These are phyloP conservation scores for Chironex yamaguchii DNA, from an alignment of 30 jellyfish, hydroid and myxozoan species.

Conservation along the genomic window DNA sequence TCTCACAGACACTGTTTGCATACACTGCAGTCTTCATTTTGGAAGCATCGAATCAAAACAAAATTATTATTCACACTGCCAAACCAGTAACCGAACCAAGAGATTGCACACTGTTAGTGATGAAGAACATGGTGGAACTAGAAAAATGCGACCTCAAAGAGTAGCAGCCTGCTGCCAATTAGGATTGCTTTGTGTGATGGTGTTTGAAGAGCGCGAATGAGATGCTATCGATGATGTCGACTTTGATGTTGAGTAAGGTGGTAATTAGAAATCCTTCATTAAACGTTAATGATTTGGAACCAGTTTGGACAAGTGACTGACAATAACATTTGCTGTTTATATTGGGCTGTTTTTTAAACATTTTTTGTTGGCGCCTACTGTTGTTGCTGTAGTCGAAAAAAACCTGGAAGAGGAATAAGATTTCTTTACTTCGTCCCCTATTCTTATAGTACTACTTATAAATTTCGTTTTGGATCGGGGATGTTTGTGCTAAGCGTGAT, in stretches of 20 bases:
- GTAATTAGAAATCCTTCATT: too few species aligned
- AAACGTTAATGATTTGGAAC: too few species aligned
- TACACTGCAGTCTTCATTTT: conserved; percentile 56
- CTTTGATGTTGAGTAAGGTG: conserved; percentile 57
- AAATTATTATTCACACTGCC: conserved; percentile 61
- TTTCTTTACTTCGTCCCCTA: too few species aligned
- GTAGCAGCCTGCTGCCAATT: conserved; percentile 63
- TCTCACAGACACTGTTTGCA: conserved; percentile 58
- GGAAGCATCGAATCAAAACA: conserved; percentile 52
- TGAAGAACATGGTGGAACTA: too few species aligned
- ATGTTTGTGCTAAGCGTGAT: not conserved
- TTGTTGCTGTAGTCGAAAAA: too few species aligned
- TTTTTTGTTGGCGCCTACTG: too few species aligned
- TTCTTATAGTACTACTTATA: too few species aligned
- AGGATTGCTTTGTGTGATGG: conserved; percentile 64
- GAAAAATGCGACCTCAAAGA: conserved; percentile 63
- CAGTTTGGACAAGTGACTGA: too few species aligned
- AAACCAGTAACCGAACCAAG: conserved; percentile 30
- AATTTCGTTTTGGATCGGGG: not conserved
- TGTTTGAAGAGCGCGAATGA: conserved; percentile 60
- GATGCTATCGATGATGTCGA: conserved; percentile 55
- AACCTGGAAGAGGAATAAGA: too few species aligned
- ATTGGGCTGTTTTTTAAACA: too few species aligned
- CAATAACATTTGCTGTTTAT: too few species aligned
- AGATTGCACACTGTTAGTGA: too few species aligned